phyloP scores from a whole-genome alignment of 2,888 invertebrate genomes.

The Sarcophaga rosellei region DNA sequence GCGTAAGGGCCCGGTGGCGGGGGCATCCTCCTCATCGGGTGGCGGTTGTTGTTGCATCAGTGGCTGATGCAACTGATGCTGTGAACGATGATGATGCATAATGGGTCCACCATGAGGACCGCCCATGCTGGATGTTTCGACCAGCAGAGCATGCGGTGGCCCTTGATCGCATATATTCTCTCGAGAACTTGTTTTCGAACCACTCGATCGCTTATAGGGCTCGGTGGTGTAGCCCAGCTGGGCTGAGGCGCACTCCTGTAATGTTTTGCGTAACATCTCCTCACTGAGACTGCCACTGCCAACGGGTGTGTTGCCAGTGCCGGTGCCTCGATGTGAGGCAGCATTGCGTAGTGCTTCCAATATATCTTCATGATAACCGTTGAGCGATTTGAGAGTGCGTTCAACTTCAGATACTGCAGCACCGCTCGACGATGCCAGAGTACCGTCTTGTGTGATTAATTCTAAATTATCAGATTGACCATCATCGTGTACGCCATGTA shows the following conservation, averaged over 20 bases:
- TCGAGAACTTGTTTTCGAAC: constrained; percentile 84
- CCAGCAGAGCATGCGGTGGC: constrained; percentile 83
- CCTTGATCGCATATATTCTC: constrained; percentile 89
- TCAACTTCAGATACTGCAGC: constrained; percentile 89
- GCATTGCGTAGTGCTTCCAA: constrained; percentile 94
- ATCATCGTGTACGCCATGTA: constrained; percentile 87
- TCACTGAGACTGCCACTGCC: constrained; percentile 86
- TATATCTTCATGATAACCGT: constrained; percentile 96
- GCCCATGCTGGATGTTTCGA: constrained; percentile 79
- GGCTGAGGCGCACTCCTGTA: constrained; percentile 84
- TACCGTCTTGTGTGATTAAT: constrained; percentile 86
- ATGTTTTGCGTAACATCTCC: constrained; percentile 86
- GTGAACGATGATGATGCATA: constrained; percentile 78
- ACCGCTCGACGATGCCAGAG: constrained; percentile 84
- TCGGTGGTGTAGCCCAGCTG: constrained; percentile 83
- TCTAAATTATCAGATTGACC: constrained; percentile 88
- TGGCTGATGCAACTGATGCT: constrained; percentile 81
- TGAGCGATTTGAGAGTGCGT: constrained; percentile 92
- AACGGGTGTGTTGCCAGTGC: constrained; percentile 84
- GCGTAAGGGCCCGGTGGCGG: constrained; percentile 91
- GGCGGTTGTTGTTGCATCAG: constrained; percentile 82
- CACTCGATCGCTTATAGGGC: constrained; percentile 83
- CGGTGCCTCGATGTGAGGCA: constrained; percentile 86
- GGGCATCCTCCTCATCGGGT: constrained; percentile 86
- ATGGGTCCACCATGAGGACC: constrained; percentile 80